phyloP scores from a whole-genome alignment of 2,113 vertebrate genomes.

The Chionodraco myersi region DNA sequence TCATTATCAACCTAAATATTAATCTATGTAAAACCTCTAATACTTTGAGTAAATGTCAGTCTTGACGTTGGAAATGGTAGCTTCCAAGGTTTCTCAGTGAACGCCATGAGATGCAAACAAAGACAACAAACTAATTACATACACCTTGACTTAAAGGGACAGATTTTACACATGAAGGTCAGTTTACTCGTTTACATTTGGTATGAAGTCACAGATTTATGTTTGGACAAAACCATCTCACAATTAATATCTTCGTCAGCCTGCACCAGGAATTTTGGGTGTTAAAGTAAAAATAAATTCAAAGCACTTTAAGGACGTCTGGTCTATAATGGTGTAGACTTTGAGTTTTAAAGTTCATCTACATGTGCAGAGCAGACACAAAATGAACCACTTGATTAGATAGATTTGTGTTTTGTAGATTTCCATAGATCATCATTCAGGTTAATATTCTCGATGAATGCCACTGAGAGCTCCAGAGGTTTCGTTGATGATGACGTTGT shows the following conservation, averaged over 20 bases:
- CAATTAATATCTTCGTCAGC: neutral
- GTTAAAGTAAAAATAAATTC: neutral
- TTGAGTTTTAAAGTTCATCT: neutral
- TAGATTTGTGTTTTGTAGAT: neutral
- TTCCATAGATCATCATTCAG: neutral
- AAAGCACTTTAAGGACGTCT: neutral
- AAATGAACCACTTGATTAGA: neutral
- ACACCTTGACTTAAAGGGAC: neutral
- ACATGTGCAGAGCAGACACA: neutral
- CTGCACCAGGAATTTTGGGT: neutral
- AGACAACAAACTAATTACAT: neutral
- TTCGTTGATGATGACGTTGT: neutral
- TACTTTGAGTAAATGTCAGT: neutral
- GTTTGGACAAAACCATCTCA: neutral
- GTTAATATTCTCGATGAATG: neutral
- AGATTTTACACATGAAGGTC: neutral
- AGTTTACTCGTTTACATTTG: neutral
- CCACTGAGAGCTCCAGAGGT: conserved; percentile 2
- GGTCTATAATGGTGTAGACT: neutral
- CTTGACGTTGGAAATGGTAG: conserved; percentile 3
- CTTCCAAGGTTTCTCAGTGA: neutral
- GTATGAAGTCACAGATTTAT: neutral
- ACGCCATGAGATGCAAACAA: neutral
- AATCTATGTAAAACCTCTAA: neutral
- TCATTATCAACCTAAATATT: neutral